Evolutionary conservation across 1,140 invertebrate genomes (phyloP), one percentile per base, ranked within the genome.

Genomic region (Paraescarpia echinospica): DNA sequence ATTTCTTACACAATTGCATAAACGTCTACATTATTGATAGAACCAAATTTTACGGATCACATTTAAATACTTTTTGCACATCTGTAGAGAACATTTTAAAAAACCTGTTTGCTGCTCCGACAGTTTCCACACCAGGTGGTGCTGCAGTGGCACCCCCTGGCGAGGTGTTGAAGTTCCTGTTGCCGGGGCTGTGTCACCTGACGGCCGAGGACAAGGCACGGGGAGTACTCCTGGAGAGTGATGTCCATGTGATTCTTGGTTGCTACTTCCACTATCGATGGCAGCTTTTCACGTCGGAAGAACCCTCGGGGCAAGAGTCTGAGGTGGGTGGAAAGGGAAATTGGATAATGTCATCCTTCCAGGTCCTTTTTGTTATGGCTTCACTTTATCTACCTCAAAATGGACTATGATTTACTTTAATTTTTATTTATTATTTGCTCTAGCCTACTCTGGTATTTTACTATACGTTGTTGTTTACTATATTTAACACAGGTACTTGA

Each of bases 131-230:
- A 18, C 14, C 59, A 27, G 59, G 27, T 0, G 18, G 48, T 18
- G 18, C 18, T 51, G 22, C 27, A 31, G 59, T 77, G 22, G 0
- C 59, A 0, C 90, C 90, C 98, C 96, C 97, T 77, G 94, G 97
- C 14, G 98, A 99, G 96, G 95, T 98, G 51, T 95, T 99, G 14
- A 96, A 98, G 51, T 97, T 98, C 27, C 97, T 99, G 95, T 95
- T 99, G 59, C 98, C 98, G 2, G 98, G 98, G 34, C 96, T 99
- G 0, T 99, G 98, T 95, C 98, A 99, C 96, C 97, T 99, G 92
- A 97, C 98, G 31, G 98, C 99, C 14, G 98, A 99, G 96, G 98
- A 99, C 94, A 97, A 97, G 94, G 97, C 98, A 0, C 96, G 98
- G 94, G 97, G 97, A 95, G 97, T 99, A 92, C 96, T 99, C 59